Evolutionary conservation across 2,888 invertebrate species (phyloP).

Genomic region (Dolichomitus sp.): DNA sequence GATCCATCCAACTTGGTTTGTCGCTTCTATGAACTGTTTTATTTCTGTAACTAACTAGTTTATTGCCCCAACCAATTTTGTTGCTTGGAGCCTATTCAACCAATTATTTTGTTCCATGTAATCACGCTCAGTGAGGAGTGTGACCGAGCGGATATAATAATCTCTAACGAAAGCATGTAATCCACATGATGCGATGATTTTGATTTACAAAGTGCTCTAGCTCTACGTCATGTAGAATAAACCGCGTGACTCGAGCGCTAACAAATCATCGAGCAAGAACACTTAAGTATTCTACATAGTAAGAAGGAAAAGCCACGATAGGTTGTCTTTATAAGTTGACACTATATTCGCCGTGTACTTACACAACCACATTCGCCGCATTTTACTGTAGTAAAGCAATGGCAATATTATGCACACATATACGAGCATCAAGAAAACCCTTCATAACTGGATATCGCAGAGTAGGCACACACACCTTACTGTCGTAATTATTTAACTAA

Average conservation of each 20-base stretch:
- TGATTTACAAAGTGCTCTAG: slow-evolving; percentile 11
- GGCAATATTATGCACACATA: not conserved
- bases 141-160: not conserved
- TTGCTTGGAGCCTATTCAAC: too few species aligned
- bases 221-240: slow-evolving; percentile 3
- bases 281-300: not conserved
- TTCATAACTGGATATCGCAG: slow-evolving; percentile 28
- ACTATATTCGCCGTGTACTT: slow-evolving; percentile 3
- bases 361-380: not conserved
- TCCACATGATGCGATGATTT: not conserved
- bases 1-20: too few species aligned
- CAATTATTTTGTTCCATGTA: not conserved
- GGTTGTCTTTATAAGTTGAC: slow-evolving; percentile 28
- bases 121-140: not conserved
- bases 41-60: too few species aligned
- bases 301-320: not conserved
- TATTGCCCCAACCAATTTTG: not conserved
- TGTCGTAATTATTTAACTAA: slow-evolving; percentile 56
- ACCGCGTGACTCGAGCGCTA: slow-evolving; percentile 14
- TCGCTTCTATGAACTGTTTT: too few species aligned
- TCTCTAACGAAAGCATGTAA: not conserved
- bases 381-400: not conserved
- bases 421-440: not conserved
- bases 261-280: slow-evolving; percentile 28
- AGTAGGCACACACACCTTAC: slow-evolving; percentile 23